Conservation (phyloP, 2,888 invertebrate species). For the Ashinkailepas kermadecensis region DNA sequence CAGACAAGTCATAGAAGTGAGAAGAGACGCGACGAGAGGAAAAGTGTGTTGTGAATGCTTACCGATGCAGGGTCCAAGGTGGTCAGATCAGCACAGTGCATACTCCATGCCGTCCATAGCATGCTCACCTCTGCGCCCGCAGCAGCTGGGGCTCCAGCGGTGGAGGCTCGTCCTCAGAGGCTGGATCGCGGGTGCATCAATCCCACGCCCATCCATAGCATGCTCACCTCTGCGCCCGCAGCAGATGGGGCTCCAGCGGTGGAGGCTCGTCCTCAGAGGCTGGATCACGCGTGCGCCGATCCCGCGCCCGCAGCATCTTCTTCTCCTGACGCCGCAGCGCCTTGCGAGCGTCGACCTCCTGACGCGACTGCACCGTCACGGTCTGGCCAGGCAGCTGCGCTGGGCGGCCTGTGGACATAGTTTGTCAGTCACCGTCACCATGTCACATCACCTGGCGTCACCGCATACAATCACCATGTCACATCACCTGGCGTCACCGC, state of each 20-base stretch:
- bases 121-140: background rate
- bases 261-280: background rate
- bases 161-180: background rate
- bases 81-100: too few relatives aligned
- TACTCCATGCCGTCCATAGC: too few relatives aligned
- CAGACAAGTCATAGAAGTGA: too few relatives aligned
- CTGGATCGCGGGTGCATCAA: constrained; percentile 15
- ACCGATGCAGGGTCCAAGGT: too few relatives aligned
- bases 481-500: background rate
- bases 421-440: too few relatives aligned
- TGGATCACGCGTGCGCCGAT: constrained; percentile 33
- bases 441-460: background rate
- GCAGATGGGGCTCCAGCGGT: background rate
- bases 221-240: background rate
- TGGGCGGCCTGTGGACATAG: background rate
- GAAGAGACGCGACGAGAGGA: too few relatives aligned
- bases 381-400: constrained; percentile 60
- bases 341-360: constrained; percentile 68
- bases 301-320: constrained; percentile 50
- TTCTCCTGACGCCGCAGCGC: constrained; percentile 74
- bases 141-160: background rate
- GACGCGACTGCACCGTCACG: constrained; percentile 73
- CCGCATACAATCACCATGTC: background rate
- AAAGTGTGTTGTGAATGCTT: too few relatives aligned
- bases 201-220: constrained; percentile 42